Evolutionary conservation across 2,888 invertebrate genomes (phyloP).

Genomic region (Melitaea athalia): DNA sequence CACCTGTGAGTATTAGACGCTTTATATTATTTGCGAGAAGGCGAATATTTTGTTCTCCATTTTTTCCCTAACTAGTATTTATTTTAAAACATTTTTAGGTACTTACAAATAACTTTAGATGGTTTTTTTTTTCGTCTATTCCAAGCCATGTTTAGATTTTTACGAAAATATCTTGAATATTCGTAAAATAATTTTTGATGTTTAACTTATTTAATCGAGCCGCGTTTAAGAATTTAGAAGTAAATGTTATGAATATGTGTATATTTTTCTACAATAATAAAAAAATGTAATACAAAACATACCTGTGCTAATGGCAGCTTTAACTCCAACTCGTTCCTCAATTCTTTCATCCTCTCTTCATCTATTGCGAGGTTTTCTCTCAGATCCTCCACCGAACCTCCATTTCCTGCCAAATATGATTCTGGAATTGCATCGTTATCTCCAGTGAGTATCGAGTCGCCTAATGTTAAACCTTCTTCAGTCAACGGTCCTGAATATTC

Average conservation of each 20-base stretch:
- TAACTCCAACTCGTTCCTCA: slow-evolving; percentile 86
- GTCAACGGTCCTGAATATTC: slow-evolving; percentile 74
- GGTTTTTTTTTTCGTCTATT: too few species aligned
- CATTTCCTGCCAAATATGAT: slow-evolving; percentile 73
- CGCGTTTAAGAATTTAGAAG: not conserved
- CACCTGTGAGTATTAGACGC: too few species aligned
- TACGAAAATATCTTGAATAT: too few species aligned
- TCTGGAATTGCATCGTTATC: slow-evolving; percentile 62
- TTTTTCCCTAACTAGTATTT: too few species aligned
- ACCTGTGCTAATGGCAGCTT: slow-evolving; percentile 87
- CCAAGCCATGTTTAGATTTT: too few species aligned
- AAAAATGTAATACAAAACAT: slow-evolving; percentile 34
- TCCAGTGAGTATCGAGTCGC: slow-evolving; percentile 51
- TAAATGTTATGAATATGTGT: not conserved
- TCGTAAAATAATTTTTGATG: too few species aligned
- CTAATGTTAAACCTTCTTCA: slow-evolving; percentile 59
- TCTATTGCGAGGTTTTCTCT: slow-evolving; percentile 84
- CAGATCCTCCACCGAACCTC: slow-evolving; percentile 74
- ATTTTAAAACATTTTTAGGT: too few species aligned
- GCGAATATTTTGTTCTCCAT: too few species aligned
- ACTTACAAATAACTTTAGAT: too few species aligned
- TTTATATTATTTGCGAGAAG: too few species aligned
- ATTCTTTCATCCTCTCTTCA: slow-evolving; percentile 87
- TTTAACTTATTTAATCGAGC: too few species aligned
- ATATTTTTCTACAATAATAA: not conserved